Conservation (phyloP, 2,888 invertebrate species). For the Diarsia rubi region DNA sequence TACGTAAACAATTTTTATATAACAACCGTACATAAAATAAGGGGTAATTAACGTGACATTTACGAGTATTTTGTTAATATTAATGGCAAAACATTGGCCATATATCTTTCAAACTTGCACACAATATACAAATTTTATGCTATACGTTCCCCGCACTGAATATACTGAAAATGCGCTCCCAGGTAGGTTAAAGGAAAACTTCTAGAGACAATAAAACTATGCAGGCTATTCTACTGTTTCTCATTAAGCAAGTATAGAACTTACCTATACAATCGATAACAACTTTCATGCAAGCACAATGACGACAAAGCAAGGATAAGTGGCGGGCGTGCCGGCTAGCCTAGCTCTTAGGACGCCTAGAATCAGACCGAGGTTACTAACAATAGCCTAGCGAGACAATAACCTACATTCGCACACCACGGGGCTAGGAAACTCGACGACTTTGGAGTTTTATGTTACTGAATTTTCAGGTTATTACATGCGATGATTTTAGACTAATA, state of each 20-base stretch:
- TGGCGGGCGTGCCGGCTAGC: slow-evolving; percentile 52
- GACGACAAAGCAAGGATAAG: slow-evolving; percentile 54
- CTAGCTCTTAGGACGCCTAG: slow-evolving; percentile 60
- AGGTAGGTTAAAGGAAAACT: not conserved
- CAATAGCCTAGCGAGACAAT: slow-evolving; percentile 46
- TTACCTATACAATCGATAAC: slow-evolving; percentile 17
- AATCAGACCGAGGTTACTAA: slow-evolving; percentile 53
- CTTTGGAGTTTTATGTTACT: not conserved
- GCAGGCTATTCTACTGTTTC: not conserved
- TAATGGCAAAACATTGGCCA: not conserved
- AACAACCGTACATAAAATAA: not conserved
- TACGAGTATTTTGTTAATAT: slow-evolving; percentile 4
- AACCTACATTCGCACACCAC: slow-evolving; percentile 50
- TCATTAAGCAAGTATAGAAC: slow-evolving; percentile 2
- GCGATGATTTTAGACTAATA: not conserved
- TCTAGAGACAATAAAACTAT: not conserved
- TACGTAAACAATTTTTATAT: not conserved
- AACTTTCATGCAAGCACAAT: slow-evolving; percentile 42
- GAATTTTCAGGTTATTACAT: not conserved
- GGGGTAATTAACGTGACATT: not conserved
- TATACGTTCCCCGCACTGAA: not conserved
- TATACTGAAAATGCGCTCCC: not conserved
- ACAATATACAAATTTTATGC: not conserved
- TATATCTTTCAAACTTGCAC: not conserved
- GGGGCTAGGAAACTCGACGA: slow-evolving; percentile 1